phyloP scores from a whole-genome alignment of 2,797 vertebrate genomes.

The Chelon labrosus region DNA sequence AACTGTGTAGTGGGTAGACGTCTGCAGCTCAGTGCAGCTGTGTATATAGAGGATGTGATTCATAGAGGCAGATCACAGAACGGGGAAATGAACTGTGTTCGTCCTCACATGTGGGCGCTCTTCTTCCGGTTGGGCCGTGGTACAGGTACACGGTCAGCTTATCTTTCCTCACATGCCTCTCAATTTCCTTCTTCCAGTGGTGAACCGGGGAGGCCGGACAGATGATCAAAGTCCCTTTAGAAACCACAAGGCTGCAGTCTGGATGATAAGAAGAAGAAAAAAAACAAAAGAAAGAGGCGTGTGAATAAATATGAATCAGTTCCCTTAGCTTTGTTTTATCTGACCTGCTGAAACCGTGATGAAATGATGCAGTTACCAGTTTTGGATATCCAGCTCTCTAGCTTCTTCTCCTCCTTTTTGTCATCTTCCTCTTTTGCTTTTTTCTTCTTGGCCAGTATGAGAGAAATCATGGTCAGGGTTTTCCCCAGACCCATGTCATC shows the following conservation, averaged over 20 bases:
- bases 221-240: conserved; percentile 90
- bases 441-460: conserved; percentile 89
- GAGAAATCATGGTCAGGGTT: conserved; percentile 94
- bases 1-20: no score
- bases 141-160: conserved; percentile 90
- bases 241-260: conserved; percentile 85
- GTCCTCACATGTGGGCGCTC: conserved; percentile 79
- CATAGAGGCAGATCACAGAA: neutral
- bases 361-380: conserved; percentile 69
- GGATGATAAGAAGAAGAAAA: neutral
- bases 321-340: neutral
- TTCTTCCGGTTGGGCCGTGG: conserved; percentile 89
- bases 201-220: conserved; percentile 96
- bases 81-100: neutral
- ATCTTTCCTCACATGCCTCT: conserved; percentile 82
- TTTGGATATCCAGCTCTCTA: conserved; percentile 88
- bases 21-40: no score
- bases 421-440: conserved; percentile 70
- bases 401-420: conserved; percentile 73
- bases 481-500: conserved; percentile 99
- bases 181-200: conserved; percentile 96
- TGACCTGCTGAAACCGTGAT: accelerated
- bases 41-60: neutral
- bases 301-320: neutral
- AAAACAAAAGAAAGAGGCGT: neutral